Base-by-base conservation (phyloP, 2,113 vertebrate species). In the Bettongia penicillata region DNA sequence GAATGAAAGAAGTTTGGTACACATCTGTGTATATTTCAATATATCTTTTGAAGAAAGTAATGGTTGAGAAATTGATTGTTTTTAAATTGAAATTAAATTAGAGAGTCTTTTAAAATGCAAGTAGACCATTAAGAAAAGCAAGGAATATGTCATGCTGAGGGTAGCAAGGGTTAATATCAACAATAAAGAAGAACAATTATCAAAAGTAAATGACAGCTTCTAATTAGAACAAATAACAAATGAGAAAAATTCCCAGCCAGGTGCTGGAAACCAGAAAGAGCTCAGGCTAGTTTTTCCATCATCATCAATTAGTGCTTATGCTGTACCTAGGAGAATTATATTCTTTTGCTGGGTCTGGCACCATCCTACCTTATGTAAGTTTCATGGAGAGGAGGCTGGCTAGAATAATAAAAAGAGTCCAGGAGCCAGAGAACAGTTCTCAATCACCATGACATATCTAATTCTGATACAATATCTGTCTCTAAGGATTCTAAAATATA, bases 211-310 rank as follows among this genome's bases (percentile, higher is more conserved):
- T 84, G 68, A 43, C 68, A 84, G n/a, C 22, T 84, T 43, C 68
- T 84, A 84, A 84, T 84, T 84, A 84, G 68, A 84, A 84, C 68
- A 84, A 84, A 84, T 84, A 84, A 84, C 68, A 84, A 43, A 84
- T 84, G n/a, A 84, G 68, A 84, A 84, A 84, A 84, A 84, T 84
- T 84, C 68, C 68, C n/a, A 84, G 68, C 16, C n/a, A 84, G n/a
- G 68, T 84, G 37, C 37, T 43, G 1, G 61, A 37, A 68, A 68
- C n/a, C 11, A 68, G 31, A 68, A 68, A 68, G 61, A 84, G 37
- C 14, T 84, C 37, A 84, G 37, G 16, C 68, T 84, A 84, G 68
- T 37, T 43, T 22, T 84, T 84, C 8, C 68, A 84, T 84, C 16
- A 84, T 43, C n/a, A 84, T 84, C n/a, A 84, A 43, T 84, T 61